phyloP scores from a whole-genome alignment of 1,140 invertebrate genomes.

The Caenorhabditis elegans region DNA sequence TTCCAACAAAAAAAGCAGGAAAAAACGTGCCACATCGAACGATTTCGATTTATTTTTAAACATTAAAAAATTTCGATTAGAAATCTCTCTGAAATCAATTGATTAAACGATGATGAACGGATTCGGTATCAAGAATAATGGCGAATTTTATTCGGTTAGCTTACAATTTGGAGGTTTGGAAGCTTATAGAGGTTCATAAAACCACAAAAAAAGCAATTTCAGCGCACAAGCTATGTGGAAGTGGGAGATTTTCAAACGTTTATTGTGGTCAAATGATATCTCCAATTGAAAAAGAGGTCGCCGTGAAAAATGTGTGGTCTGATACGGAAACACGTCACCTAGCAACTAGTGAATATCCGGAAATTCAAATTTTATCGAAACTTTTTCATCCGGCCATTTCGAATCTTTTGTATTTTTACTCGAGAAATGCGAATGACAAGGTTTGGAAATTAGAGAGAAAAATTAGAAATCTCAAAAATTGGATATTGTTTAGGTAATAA shows the following conservation, averaged over 20 bases:
- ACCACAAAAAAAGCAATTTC: background rate
- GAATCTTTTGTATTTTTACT: constrained; percentile 28
- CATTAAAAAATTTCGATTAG: no score
- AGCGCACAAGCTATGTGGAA: background rate
- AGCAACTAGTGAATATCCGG: background rate
- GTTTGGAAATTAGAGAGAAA: constrained; percentile 5
- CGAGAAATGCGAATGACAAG: constrained; percentile 32
- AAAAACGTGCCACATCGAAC: no score
- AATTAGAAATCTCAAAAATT: background rate
- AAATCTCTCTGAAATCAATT: no score
- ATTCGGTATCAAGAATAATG: background rate
- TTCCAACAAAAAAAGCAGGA: no score
- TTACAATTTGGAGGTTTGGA: background rate
- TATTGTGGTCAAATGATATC: constrained; percentile 33
- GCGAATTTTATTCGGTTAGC: background rate
- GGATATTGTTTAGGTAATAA: constrained; percentile 18
- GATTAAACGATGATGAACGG: constrained; percentile 1
- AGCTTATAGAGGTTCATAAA: no score
- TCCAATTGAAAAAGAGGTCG: background rate
- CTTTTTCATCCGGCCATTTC: background rate
- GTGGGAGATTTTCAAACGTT: constrained; percentile 45
- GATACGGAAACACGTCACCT: background rate
- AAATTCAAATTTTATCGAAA: background rate
- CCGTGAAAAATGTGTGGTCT: constrained; percentile 47
- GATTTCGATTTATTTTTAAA: no score